phyloP scores from a whole-genome alignment of 2,797 vertebrate genomes.

The Acanthiza pusilla region DNA sequence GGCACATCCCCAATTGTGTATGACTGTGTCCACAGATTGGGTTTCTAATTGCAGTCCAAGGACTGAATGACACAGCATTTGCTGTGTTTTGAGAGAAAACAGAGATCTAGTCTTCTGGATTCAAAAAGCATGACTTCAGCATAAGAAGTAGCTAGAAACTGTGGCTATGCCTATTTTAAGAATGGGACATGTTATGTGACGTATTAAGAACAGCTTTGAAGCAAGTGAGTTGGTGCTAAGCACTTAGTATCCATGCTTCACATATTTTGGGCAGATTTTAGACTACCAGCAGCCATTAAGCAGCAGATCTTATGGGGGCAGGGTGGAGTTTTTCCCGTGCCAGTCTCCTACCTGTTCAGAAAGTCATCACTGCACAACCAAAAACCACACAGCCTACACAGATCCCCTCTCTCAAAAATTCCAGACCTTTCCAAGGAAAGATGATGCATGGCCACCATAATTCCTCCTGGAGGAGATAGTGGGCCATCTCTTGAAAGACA shows the following conservation, averaged over 20 bases:
- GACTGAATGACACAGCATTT: background rate
- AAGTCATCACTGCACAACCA: rapidly evolving
- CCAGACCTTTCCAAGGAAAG: background rate
- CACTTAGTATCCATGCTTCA: background rate
- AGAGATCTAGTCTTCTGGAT: background rate
- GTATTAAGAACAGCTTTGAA: background rate
- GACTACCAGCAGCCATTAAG: background rate
- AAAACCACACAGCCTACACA: background rate
- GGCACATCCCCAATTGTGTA: background rate
- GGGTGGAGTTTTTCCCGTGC: background rate
- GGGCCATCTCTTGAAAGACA: background rate
- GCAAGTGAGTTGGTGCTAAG: background rate
- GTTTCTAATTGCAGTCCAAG: background rate
- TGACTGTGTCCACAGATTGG: background rate
- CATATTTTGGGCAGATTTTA: background rate
- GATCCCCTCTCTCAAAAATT: background rate
- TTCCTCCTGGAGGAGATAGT: background rate
- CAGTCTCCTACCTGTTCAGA: background rate
- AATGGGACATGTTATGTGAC: background rate
- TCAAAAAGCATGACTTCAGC: background rate
- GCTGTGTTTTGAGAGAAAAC: background rate
- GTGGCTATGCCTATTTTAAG: background rate
- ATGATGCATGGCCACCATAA: background rate
- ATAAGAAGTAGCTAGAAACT: background rate
- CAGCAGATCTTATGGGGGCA: background rate